A percentile compares a stretch with the other conserved stretches of the same genome.
These are phyloP conservation scores for Zapornia atra DNA, from an alignment of 2,113 vertebrate species.

Conservation along the genomic window DNA sequence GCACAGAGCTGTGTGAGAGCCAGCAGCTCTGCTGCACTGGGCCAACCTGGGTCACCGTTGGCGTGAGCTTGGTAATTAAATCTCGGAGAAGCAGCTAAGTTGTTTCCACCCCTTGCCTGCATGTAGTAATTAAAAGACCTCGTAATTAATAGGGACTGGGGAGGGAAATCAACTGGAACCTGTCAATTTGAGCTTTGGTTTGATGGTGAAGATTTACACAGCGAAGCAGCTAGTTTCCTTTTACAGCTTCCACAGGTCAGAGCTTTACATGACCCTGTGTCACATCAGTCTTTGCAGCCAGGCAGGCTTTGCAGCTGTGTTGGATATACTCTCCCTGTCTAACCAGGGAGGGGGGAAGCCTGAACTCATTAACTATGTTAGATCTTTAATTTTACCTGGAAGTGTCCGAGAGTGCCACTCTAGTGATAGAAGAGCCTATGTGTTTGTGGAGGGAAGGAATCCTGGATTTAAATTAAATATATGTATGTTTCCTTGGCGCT, in stretches of 20 bases:
- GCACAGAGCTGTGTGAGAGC: neutral
- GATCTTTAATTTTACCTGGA: neutral
- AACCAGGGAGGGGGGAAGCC: neutral
- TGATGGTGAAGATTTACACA: neutral
- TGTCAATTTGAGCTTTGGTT: constrained; percentile 4
- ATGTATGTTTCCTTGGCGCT: neutral
- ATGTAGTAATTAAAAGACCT: constrained; percentile 36
- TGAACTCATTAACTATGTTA: neutral
- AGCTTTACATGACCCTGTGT: neutral
- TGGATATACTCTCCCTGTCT: neutral
- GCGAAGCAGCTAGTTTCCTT: neutral
- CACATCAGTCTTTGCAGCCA: neutral
- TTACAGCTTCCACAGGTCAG: neutral
- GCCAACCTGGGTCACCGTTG: neutral
- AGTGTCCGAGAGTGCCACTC: neutral
- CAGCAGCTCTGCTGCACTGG: neutral
- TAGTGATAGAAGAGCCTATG: neutral
- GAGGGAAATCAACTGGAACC: neutral
- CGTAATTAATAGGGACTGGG: neutral
- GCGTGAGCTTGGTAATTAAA: neutral
- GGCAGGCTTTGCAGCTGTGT: neutral
- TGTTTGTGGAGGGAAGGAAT: neutral
- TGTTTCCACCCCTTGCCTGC: neutral
- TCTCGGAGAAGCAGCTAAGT: neutral
- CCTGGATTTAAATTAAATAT: neutral